Evolutionary conservation across 2,797 vertebrate species (phyloP).

Genomic region (Microctenopoma stevenorrisi): DNA sequence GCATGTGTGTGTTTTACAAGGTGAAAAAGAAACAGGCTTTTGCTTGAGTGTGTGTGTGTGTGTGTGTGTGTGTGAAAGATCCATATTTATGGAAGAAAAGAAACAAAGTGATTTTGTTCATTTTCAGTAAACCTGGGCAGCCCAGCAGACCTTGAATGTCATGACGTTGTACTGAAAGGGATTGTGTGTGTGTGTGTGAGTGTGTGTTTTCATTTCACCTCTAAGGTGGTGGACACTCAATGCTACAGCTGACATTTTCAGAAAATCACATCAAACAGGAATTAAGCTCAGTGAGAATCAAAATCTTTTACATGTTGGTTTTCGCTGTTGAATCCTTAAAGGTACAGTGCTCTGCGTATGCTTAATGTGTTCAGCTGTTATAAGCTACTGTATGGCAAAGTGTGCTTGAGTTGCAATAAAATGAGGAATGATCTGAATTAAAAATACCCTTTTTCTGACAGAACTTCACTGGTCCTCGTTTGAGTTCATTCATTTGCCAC

Average conservation of each 20-base stretch:
- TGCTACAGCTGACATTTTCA: slow-evolving; percentile 69
- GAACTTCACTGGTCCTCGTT: slow-evolving; percentile 30
- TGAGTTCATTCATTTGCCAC: slow-evolving; percentile 35
- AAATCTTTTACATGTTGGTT: slow-evolving; percentile 56
- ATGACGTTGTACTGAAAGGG: slow-evolving; percentile 84
- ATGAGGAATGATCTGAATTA: slow-evolving; percentile 69
- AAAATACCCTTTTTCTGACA: slow-evolving; percentile 58
- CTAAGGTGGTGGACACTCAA: slow-evolving; percentile 70
- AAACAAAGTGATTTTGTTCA: slow-evolving; percentile 42
- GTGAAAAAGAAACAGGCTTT: slow-evolving; percentile 25
- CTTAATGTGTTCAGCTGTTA: slow-evolving; percentile 67
- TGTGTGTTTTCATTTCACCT: slow-evolving; percentile 61
- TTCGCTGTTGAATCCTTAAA: slow-evolving; percentile 74
- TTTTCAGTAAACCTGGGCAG: slow-evolving; percentile 74
- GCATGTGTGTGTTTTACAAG: slow-evolving; percentile 58
- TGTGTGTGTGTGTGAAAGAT: slow-evolving; percentile 33
- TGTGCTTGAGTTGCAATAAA: slow-evolving; percentile 73
- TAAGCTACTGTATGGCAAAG: slow-evolving; percentile 69
- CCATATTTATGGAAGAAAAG: slow-evolving; percentile 25
- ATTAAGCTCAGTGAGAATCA: slow-evolving; percentile 54
- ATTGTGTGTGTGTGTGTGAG: slow-evolving; percentile 72
- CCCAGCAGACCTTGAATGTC: slow-evolving; percentile 85
- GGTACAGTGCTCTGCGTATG: slow-evolving; percentile 81
- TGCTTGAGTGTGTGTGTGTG: slow-evolving; percentile 21
- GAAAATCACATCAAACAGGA: slow-evolving; percentile 56